Evolutionary conservation across 2,888 invertebrate genomes (phyloP), one percentile per base, ranked within the genome.

Genomic region (Platerodrilus igneus): DNA sequence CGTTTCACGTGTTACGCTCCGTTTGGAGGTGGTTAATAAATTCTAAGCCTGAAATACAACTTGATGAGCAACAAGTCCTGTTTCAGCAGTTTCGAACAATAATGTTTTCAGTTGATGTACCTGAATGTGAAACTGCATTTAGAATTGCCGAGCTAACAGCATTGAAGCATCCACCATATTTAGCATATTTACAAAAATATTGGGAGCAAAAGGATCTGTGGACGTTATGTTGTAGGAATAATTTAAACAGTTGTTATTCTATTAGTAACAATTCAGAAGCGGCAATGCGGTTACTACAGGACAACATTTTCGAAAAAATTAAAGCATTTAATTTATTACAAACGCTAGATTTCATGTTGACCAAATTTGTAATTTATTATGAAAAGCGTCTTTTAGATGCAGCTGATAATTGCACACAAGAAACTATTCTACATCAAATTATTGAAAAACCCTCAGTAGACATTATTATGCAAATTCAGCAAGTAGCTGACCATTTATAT

Each of bases 1-100:
- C 16, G 2, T 41, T 37, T 30, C 45, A 45, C 27, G 17, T 37
- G 9, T 22, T 45, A 11, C 41, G 37, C 21, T 28, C 33, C 8
- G 11, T 45, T 6, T 45, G 16, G 14, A 40, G 32, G 17, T 45
- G 33, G 27, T n/a, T 44, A 7, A 15, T 34, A 8, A 21, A 7
- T 14, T 4, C 31, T 2, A 32, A 36, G 10, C 26, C 32, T 31
- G 32, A 19, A 13, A 44, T 44, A 21, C 5, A 7, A 8, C 2
- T 17, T 6, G 14, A 17, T 1, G 15, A 31, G 10, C 21, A 21
- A 14, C 3, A 7, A 3, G n/a, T 21, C 7, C 20, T 40, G n/a
- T 40, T 40, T 18, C 2, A 32, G 22, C 18, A 44, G 17, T 44
- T 44, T 33, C 19, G 25, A 35, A 18, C 5, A n/a, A 19, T 40